A percentile compares a stretch with the other conserved stretches of the same genome.
Evolutionary conservation across 2,888 invertebrate species (phyloP).

Genomic region (Kuschelorhynchus macadamiae): DNA sequence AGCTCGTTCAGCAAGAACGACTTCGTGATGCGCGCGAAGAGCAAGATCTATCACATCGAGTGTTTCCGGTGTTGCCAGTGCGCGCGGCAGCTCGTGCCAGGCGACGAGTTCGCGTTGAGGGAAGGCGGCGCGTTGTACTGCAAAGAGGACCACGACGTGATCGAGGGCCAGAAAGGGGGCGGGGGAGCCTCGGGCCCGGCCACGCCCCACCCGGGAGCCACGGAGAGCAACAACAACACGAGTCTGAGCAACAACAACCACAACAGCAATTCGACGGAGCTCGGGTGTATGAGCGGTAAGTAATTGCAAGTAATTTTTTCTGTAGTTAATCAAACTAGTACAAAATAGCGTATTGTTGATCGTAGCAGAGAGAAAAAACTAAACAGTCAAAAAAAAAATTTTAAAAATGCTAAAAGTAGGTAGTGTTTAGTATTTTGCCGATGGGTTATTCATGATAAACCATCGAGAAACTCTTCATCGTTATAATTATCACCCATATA

Average conservation of each 20-base stretch:
- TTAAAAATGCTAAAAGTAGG: too few relatives aligned
- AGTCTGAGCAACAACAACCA: conserved; percentile 76
- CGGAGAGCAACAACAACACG: conserved; percentile 78
- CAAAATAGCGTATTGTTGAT: too few relatives aligned
- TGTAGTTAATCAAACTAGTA: too few relatives aligned
- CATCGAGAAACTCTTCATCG: too few relatives aligned
- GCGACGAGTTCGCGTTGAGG: conserved; percentile 97
- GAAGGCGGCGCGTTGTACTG: conserved; percentile 97
- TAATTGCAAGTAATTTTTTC: too few relatives aligned
- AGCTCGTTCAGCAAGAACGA: conserved; percentile 95
- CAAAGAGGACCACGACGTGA: conserved; percentile 92
- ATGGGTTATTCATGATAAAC: too few relatives aligned
- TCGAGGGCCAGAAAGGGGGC: conserved; percentile 77
- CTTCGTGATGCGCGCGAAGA: conserved; percentile 96
- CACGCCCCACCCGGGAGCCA: conserved; percentile 68
- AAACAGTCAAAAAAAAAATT: too few relatives aligned
- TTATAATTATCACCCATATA: too few relatives aligned
- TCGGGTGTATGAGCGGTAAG: conserved; percentile 90
- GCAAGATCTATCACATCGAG: conserved; percentile 98
- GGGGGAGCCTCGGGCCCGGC: conserved; percentile 52
- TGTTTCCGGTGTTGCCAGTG: conserved; percentile 98
- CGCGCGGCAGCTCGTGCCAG: conserved; percentile 91
- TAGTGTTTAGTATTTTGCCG: too few relatives aligned
- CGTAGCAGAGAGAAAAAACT: too few relatives aligned
- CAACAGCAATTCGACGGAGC: conserved; percentile 77